Evolutionary conservation across 2,888 invertebrate genomes (phyloP).

Genomic region (Megamerina dolium): DNA sequence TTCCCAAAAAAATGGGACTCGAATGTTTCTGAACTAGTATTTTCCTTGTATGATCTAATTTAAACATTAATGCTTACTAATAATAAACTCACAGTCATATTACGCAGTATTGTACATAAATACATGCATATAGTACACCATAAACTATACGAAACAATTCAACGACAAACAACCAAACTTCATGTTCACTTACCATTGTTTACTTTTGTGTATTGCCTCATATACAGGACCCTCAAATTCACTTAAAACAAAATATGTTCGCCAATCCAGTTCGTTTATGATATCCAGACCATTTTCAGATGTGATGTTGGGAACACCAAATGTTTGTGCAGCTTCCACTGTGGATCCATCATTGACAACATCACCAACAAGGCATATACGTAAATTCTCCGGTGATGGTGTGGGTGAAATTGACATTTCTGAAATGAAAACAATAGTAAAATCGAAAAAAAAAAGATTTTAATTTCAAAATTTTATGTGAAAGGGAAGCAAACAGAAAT

Average conservation of each 20-base stretch:
- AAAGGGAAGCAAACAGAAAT: too few relatives aligned
- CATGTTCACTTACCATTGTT: conserved; percentile 57
- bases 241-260: conserved; percentile 64
- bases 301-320: conserved; percentile 58
- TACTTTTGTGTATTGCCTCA: conserved; percentile 57
- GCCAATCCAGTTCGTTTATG: conserved; percentile 54
- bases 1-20: too few relatives aligned
- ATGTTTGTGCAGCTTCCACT: conserved; percentile 56
- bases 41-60: too few relatives aligned
- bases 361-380: conserved; percentile 61
- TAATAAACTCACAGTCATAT: too few relatives aligned
- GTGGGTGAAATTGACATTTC: conserved; percentile 44
- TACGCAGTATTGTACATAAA: too few relatives aligned
- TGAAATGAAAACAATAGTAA: conserved; percentile 6
- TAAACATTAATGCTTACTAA: too few relatives aligned
- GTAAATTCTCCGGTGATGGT: conserved; percentile 50
- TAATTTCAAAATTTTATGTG: too few relatives aligned
- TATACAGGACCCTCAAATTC: conserved; percentile 64
- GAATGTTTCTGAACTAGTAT: too few relatives aligned
- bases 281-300: conserved; percentile 60
- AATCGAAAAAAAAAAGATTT: too few relatives aligned
- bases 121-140: too few relatives aligned
- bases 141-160: too few relatives aligned
- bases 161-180: too few relatives aligned
- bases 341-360: conserved; percentile 53